A percentile compares a stretch with the other conserved stretches of the same genome.
Evolutionary conservation across 2,797 vertebrate species (phyloP).

Genomic region (Mastacembelus armatus): DNA sequence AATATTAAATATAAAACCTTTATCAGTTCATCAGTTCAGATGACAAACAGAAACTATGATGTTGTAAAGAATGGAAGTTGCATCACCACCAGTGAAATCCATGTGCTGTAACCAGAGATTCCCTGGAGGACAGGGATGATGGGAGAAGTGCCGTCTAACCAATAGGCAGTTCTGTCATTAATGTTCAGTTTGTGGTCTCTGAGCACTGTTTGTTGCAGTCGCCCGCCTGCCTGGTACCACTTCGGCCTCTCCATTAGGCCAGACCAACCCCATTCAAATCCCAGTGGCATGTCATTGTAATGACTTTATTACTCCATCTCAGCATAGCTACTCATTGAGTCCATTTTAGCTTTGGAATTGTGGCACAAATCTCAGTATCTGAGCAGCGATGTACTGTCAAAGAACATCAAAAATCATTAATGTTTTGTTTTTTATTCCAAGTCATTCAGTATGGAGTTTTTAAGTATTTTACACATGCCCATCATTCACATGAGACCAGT

Average conservation of each 20-base stretch:
- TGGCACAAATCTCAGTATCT: not conserved
- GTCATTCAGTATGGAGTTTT: not conserved
- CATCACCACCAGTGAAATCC: conserved; percentile 48
- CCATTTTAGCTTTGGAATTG: conserved; percentile 10
- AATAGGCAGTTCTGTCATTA: conserved; percentile 54
- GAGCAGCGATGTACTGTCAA: not conserved
- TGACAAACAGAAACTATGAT: conserved; percentile 39
- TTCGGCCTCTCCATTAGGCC: conserved; percentile 68
- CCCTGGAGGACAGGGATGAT: conserved; percentile 45
- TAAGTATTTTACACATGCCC: not conserved
- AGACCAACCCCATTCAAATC: conserved; percentile 57
- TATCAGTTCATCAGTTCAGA: not conserved
- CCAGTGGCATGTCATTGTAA: conserved; percentile 52
- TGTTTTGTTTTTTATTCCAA: not conserved
- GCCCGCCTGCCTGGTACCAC: conserved; percentile 75
- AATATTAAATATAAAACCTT: too few species aligned
- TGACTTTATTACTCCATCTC: conserved; percentile 56
- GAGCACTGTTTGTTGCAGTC: conserved; percentile 64
- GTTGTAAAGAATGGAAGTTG: conserved; percentile 45
- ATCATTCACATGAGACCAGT: not conserved
- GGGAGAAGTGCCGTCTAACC: conserved; percentile 58
- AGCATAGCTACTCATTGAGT: not conserved
- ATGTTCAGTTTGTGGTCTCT: conserved; percentile 70
- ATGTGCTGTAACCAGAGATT: conserved; percentile 71
- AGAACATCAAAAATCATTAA: not conserved